Evolutionary conservation across 2,888 invertebrate genomes (phyloP), one percentile per base, ranked within the genome.

Genomic region (Phalera bucephala): DNA sequence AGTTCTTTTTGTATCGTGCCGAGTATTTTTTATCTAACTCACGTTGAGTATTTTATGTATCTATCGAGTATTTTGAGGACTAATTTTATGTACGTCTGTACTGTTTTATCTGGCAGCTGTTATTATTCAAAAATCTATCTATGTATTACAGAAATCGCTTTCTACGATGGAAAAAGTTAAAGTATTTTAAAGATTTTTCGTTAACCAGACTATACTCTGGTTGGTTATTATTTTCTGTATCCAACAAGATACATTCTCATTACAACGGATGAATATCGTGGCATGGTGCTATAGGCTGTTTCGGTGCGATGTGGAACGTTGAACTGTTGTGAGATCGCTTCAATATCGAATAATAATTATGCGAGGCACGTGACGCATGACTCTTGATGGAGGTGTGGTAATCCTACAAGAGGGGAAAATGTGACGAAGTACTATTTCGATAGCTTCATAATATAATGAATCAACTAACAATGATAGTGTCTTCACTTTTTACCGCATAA

Each of bases 241-340:
- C 9, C 3, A 1, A 20, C 4, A 8, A 32, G 29, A 36, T 38
- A 42, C 62, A 54, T 59, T 59, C 52, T 56, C 56, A 20, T 28
- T 20, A 42, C 37, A 55, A 59, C 42, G 47, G 56, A 26, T 49
- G 31, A 45, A 56, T 59, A 56, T 56, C 56, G 39, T 55, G 56
- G 56, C 23, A 35, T 33, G 56, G 56, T 56, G 60, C 56, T 56
- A 56, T 17, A 23, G 33, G 3, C 9, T 31, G 52, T 13, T 42
- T 47, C 27, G 41, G 28, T 13, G 31, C 23, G 21, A 36, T 10
- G 27, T 29, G 35, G 13, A 9, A 9, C 4, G 29, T 45, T 17
- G 17, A 3, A 17, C 5, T 45, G 39, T 32, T 28, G 60, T 59
- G 60, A 44, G 56, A 41, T 56, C 56, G 56, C 45, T 41, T 17